phyloP scores from a whole-genome alignment of 2,888 invertebrate genomes.

The Hirudinaria manillensis region DNA sequence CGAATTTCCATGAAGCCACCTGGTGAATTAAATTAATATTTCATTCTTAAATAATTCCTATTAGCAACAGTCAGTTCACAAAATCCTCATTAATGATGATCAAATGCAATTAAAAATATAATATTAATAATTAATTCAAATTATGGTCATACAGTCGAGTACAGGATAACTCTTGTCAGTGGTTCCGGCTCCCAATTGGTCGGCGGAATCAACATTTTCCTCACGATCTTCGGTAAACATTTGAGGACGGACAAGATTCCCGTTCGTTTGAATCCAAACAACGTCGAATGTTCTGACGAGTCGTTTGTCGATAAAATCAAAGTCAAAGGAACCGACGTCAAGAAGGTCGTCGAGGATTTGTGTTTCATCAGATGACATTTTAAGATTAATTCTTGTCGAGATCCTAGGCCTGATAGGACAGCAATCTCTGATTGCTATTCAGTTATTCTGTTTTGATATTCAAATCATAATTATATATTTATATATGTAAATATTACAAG shows the following conservation, averaged over 20 bases:
- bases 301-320: slow-evolving; percentile 14
- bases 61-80: no score
- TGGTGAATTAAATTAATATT: background rate
- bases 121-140: no score
- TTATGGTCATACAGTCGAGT: background rate
- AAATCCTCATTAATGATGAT: no score
- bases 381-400: no score
- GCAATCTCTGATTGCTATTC: no score
- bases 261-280: background rate
- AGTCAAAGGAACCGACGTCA: slow-evolving; percentile 19
- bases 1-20: background rate
- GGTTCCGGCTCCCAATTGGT: background rate
- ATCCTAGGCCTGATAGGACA: no score
- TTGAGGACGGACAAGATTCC: slow-evolving; percentile 10
- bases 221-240: slow-evolving; percentile 18
- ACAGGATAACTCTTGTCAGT: slow-evolving; percentile 10
- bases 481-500: no score
- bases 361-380: background rate
- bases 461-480: no score
- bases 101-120: no score
- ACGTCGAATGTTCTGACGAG: background rate
- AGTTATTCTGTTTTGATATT: no score
- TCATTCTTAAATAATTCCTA: no score
- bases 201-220: background rate
- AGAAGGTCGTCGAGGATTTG: background rate